phyloP scores from a whole-genome alignment of 2,797 vertebrate species.

The Triplophysa yarkandensis region DNA sequence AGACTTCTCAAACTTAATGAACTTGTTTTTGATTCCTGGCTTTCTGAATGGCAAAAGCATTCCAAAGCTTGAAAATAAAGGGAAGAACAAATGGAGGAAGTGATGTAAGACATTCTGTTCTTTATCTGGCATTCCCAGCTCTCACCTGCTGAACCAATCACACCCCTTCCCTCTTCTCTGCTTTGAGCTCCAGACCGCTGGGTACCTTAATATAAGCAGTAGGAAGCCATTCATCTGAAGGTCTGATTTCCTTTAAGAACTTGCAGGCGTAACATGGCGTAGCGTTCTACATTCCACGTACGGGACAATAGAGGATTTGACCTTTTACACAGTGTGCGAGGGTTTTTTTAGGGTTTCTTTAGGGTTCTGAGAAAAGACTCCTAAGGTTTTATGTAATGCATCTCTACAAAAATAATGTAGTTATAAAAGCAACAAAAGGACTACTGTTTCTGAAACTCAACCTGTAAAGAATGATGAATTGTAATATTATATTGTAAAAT shows the following conservation, averaged over 20 bases:
- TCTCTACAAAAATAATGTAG: not conserved
- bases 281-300: not conserved
- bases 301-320: constrained; percentile 3
- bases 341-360: not conserved
- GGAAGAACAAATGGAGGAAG: constrained; percentile 60
- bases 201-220: constrained; percentile 17
- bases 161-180: constrained; percentile 32
- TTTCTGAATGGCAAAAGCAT: constrained; percentile 49
- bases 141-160: constrained; percentile 60
- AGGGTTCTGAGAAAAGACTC: constrained; percentile 6
- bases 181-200: not conserved
- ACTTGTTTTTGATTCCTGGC: constrained; percentile 60
- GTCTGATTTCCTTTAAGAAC: constrained; percentile 19
- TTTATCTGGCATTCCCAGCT: constrained; percentile 61
- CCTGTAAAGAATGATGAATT: not conserved
- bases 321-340: not conserved
- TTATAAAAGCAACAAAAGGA: not conserved
- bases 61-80: constrained; percentile 58
- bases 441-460: not conserved
- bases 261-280: not conserved
- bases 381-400: not conserved
- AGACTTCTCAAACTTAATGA: constrained; percentile 52
- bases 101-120: constrained; percentile 56
- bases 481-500: too few relatives aligned
- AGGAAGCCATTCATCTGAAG: constrained; percentile 48